Evolutionary conservation across 2,797 vertebrate species (phyloP).

Genomic region (Acanthornis magna): DNA sequence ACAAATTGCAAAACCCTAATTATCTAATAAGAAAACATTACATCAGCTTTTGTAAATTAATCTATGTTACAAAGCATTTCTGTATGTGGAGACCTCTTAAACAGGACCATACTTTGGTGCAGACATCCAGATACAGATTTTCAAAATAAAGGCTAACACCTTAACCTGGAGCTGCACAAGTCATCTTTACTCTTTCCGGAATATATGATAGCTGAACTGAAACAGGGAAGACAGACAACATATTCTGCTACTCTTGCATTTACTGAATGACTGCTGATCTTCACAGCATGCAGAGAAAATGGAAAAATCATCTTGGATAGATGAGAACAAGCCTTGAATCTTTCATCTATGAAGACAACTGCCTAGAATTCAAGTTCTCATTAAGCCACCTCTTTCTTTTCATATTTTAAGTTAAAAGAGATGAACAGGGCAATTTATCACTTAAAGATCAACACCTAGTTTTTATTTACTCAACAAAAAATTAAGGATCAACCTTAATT

Average conservation of each 20-base stretch:
- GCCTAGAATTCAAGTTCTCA: not conserved
- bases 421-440: not conserved
- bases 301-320: not conserved
- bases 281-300: not conserved
- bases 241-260: not conserved
- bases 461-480: conserved; percentile 4
- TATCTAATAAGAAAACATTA: not conserved
- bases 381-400: not conserved
- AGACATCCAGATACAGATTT: not conserved
- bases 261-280: not conserved
- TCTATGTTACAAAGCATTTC: not conserved
- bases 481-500: not conserved
- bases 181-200: not conserved
- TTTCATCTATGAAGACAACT: not conserved
- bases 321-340: not conserved
- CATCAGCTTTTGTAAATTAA: not conserved
- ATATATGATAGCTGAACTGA: not conserved
- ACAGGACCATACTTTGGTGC: not conserved
- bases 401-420: not conserved
- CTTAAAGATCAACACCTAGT: not conserved
- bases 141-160: not conserved
- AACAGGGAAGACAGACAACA: not conserved
- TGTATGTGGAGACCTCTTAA: not conserved
- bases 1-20: not conserved
- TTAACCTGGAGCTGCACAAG: not conserved